Evolutionary conservation across 2,888 invertebrate genomes (phyloP).

Genomic region (Beris chalybata): DNA sequence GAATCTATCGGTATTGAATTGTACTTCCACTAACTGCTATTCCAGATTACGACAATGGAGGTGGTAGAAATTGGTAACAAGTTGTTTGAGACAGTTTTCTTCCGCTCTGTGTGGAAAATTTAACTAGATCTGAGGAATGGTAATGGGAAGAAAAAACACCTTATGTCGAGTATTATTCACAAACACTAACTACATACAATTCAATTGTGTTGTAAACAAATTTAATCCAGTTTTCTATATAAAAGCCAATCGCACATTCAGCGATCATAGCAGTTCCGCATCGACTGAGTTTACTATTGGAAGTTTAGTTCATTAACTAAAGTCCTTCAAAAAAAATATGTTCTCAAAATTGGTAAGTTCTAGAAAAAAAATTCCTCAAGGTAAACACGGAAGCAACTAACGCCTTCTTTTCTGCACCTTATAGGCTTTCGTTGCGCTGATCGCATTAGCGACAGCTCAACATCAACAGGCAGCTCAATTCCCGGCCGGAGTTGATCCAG

Average conservation of each 20-base stretch:
- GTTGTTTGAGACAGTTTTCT: no score
- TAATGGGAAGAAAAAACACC: no score
- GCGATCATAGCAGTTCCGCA: constrained; percentile 51
- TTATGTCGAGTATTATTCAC: no score
- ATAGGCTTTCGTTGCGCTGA: constrained; percentile 43
- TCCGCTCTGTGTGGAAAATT: no score
- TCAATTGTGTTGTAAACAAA: not conserved
- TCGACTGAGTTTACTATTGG: constrained; percentile 55
- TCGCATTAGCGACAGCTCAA: constrained; percentile 54
- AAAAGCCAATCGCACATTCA: constrained; percentile 46
- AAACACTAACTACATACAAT: no score
- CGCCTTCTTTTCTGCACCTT: not conserved
- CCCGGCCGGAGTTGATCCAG: constrained; percentile 59
- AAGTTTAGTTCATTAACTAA: constrained; percentile 52
- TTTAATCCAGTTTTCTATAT: constrained; percentile 43
- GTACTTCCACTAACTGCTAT: no score
- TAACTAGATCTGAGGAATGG: no score
- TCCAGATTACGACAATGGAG: no score
- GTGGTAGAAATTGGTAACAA: no score
- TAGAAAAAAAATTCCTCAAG: not conserved
- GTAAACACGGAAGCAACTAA: not conserved
- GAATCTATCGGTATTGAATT: no score
- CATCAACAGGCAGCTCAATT: constrained; percentile 55
- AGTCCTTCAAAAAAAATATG: constrained; percentile 53
- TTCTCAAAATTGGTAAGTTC: constrained; percentile 56